A percentile compares a stretch with the other conserved stretches of the same genome.
These are phyloP conservation scores for Andricus grossulariae DNA, from an alignment of 1,140 invertebrate species.

Conservation along the genomic window DNA sequence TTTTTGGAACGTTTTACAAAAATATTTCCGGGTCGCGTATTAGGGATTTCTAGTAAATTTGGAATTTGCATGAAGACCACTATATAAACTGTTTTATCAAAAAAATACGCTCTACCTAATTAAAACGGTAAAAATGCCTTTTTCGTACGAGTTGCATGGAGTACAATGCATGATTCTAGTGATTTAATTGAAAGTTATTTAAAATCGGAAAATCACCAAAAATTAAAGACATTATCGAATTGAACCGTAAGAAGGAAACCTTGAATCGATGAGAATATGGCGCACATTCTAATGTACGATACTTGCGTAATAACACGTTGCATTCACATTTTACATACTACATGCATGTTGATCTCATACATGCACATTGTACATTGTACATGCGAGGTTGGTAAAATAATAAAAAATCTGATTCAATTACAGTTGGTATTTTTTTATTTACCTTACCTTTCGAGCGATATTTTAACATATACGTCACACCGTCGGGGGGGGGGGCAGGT, in stretches of 20 bases:
- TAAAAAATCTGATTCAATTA: conserved; percentile 21
- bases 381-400: conserved; percentile 35
- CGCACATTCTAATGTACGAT: conserved; percentile 38
- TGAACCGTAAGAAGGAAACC: conserved; percentile 39
- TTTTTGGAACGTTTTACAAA: no score
- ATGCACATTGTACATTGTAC: not conserved
- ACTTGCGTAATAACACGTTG: conserved; percentile 40
- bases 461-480: no score
- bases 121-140: no score
- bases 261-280: conserved; percentile 43
- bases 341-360: conserved; percentile 1
- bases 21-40: not conserved
- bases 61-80: no score
- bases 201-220: not conserved
- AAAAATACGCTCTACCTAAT: no score
- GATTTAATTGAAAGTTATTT: no score
- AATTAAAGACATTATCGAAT: not conserved
- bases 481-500: no score
- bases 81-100: no score
- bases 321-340: not conserved
- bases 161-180: no score
- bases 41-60: no score
- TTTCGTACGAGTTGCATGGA: no score
- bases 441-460: not conserved
- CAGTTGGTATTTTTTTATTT: not conserved